A percentile compares a stretch with the other conserved stretches of the same genome.
phyloP scores from a whole-genome alignment of 1,140 invertebrate genomes.

The Diprion similis region DNA sequence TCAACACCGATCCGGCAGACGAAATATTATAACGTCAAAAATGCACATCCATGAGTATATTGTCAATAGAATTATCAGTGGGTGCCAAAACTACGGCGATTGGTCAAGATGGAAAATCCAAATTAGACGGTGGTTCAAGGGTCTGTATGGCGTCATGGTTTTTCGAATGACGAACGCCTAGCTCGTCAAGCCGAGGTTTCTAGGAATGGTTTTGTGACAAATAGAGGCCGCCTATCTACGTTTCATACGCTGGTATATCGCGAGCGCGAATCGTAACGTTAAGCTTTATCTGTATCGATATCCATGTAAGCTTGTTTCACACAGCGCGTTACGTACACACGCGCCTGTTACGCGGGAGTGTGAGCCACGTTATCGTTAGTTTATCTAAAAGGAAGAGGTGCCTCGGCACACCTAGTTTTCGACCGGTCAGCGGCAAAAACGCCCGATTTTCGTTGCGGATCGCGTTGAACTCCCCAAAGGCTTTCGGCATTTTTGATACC shows the following conservation, averaged over 20 bases:
- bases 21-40: too few species aligned
- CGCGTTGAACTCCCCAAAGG: background rate
- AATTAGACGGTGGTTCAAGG: too few species aligned
- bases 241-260: background rate
- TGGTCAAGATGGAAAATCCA: too few species aligned
- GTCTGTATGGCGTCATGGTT: too few species aligned
- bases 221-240: background rate
- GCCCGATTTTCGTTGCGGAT: conserved; percentile 1
- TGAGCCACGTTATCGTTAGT: conserved; percentile 10
- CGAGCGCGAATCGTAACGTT: background rate
- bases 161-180: background rate
- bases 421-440: conserved; percentile 10
- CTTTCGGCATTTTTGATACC: background rate
- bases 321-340: background rate
- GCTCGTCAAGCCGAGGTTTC: conserved; percentile 16
- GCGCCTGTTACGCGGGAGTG: background rate
- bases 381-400: conserved; percentile 10
- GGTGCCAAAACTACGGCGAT: too few species aligned
- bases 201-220: conserved; percentile 6
- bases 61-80: too few species aligned
- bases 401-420: conserved; percentile 19
- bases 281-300: background rate
- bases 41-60: too few species aligned
- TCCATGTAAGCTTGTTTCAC: background rate
- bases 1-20: too few species aligned